Base-by-base conservation (phyloP, 2,888 invertebrate genomes). In the Latrodectus elegans region DNA sequence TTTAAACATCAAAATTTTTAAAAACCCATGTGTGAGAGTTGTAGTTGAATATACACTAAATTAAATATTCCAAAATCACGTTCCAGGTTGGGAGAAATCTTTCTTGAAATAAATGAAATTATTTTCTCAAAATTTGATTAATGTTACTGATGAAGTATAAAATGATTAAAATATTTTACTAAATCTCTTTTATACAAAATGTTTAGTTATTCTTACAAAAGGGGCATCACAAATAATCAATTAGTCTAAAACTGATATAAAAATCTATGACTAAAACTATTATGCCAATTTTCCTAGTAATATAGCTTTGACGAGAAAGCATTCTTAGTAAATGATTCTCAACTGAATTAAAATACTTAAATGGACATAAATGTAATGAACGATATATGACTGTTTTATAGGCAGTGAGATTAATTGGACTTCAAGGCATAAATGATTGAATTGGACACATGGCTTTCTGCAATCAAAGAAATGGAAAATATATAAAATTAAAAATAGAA, bases 371-470 rank as follows among this genome's bases (percentile, higher is more conserved):
- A 67, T 10, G 49, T 49, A 68, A 49, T 49, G 17, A 52, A 64
- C 68, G 77, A 52, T 68, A 52, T 68, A 51, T 9, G 14, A 22
- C 17, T 26, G 52, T 51, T 75, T 60, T 75, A 75, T 11, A 60
- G 77, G 77, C 77, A 77, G 77, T 77, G 77, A 68, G 9, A 67
- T 52, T 68, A 53, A 22, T 11, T 68, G 68, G 67, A 67, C 77
- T 65, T 22, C 0, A 51, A 17, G 14, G 12, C 14, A 52, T 22
- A 12, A 75, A 49, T 26, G 65, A 26, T 68, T 17, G 26, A 68
- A 17, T 14, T 52, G 51, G 52, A 53, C 12, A 51, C 67, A 67
- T 52, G 67, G 51, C 49, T 77, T 77, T n/a, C 53, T 73, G 52
- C n/a, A n/a, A 73, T n/a, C 17, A 22, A n/a, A 38, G 8, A 49